Evolutionary conservation across 1,140 invertebrate genomes (phyloP), one percentile per base, ranked within the genome.

Genomic region (Macrosteles quadrilineatus): DNA sequence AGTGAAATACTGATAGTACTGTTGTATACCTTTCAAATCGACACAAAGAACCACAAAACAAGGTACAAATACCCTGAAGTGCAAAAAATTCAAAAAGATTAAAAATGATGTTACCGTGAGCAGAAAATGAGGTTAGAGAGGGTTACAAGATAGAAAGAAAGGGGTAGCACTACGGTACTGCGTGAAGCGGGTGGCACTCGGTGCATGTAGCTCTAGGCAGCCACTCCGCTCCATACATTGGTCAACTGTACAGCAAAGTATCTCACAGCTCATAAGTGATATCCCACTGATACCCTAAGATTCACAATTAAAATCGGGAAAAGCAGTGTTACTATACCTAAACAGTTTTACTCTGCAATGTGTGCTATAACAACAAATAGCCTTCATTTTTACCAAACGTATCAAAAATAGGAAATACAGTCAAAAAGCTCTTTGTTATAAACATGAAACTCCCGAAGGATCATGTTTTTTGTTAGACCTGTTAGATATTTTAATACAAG

Each of bases 71-170:
- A 21, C 27, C 55, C 55, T 59, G 11, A 59, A 59, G 55, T 59
- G 55, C 55, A 59, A 30, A 50, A 59, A 59, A 59, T 21, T 59
- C 55, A 59, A 59, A 59, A 59, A 59, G 14, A 36, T 29, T 23
- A 59, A 59, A 59, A 59, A 59, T n/a, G 55, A 29, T 25, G 55
- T 59, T 59, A 59, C 11, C 21, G 27, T 59, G 55, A 59, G 55
- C 55, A 14, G 32, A 36, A 36, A 36, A 6, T 36, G 4, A 36
- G 14, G 32, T 36, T 36, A 36, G 32, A 36, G 32, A 36, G 32
- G 32, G 32, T 36, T 36, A 36, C 32, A 36, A 36, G 55, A 59
- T 12, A 59, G 25, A 30, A 4, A 27, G 21, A 59, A 12, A 59
- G 55, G 55, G 55, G 55, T 59, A 23, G 55, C 55, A 59, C 55